phyloP scores from a whole-genome alignment of 1,140 invertebrate species.

The Matsumurasca onukii region DNA sequence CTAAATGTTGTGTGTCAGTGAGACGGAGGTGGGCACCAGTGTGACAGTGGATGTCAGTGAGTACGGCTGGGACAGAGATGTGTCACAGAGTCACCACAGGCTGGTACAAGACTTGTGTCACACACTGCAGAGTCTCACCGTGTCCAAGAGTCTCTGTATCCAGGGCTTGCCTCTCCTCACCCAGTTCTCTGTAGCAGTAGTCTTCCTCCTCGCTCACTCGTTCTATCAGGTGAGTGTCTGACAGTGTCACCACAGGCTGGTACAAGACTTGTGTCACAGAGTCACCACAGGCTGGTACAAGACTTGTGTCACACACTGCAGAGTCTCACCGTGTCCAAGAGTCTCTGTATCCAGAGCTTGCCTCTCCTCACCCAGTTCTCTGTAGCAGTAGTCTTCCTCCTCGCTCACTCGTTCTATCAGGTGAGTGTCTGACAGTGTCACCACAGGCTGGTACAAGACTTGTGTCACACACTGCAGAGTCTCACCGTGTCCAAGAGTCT shows the following conservation, averaged over 20 bases:
- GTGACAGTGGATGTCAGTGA: conserved; percentile 17
- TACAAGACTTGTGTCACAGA: neutral
- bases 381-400: conserved; percentile 48
- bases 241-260: neutral
- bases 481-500: conserved; percentile 36
- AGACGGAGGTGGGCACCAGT: neutral
- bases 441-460: neutral
- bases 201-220: conserved; percentile 46
- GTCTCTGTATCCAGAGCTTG: conserved; percentile 48
- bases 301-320: neutral
- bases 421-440: neutral
- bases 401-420: conserved; percentile 46
- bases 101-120: neutral
- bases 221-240: conserved; percentile 41
- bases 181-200: conserved; percentile 49
- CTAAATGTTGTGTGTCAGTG: neutral
- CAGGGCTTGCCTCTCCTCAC: conserved; percentile 49
- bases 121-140: neutral
- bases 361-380: conserved; percentile 50
- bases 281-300: neutral
- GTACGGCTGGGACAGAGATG: neutral
- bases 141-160: conserved; percentile 42
- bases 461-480: neutral
- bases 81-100: neutral
- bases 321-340: neutral